A percentile compares a stretch with the other conserved stretches of the same genome.
phyloP scores from a whole-genome alignment of 2,888 invertebrate genomes.

The Dastarcus helophoroides region DNA sequence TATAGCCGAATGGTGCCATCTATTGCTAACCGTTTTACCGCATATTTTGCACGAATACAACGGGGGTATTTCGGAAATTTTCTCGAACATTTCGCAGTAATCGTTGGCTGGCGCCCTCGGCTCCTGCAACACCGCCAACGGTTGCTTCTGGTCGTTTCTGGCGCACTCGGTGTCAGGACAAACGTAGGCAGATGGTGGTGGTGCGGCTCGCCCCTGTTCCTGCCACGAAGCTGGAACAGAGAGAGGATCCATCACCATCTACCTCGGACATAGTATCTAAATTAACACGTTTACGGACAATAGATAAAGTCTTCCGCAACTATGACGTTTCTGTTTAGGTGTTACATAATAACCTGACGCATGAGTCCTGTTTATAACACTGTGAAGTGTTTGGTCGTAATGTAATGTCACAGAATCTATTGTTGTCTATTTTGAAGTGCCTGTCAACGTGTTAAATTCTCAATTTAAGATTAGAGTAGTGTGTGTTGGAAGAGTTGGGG shows the following conservation, averaged over 20 bases:
- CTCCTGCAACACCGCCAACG: slow-evolving; percentile 9
- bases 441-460: too few species aligned
- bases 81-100: slow-evolving; percentile 29
- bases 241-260: slow-evolving; percentile 26
- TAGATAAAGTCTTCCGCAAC: too few species aligned
- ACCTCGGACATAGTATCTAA: slow-evolving; percentile 12
- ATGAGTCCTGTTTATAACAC: too few species aligned
- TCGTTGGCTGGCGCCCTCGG: slow-evolving; percentile 20
- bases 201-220: slow-evolving; percentile 24
- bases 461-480: too few species aligned
- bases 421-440: too few species aligned
- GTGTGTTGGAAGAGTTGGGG: too few species aligned
- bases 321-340: too few species aligned
- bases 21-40: slow-evolving; percentile 53
- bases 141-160: slow-evolving; percentile 5
- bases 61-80: slow-evolving; percentile 25
- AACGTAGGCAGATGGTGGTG: slow-evolving; percentile 17
- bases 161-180: slow-evolving; percentile 7
- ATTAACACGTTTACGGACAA: slow-evolving; percentile 6
- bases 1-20: slow-evolving; percentile 56
- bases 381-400: too few species aligned
- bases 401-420: too few species aligned
- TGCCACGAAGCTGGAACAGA: slow-evolving; percentile 31
- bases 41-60: slow-evolving; percentile 50
- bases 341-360: too few species aligned